These are phyloP conservation scores for Proisotoma minuta DNA, from an alignment of 2,888 invertebrate genomes.

Conservation along the genomic window DNA sequence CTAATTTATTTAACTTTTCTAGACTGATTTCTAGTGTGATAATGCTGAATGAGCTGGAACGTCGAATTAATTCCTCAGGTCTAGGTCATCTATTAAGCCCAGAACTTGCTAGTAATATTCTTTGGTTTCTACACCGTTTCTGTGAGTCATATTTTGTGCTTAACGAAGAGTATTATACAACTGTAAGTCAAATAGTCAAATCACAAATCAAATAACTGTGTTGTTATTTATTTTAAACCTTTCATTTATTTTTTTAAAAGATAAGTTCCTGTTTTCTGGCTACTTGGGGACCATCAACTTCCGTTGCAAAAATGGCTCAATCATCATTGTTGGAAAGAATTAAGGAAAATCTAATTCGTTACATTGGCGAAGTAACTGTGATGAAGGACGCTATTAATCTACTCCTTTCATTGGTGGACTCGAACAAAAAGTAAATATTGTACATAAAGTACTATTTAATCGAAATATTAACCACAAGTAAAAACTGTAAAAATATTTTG, in stretches of 20 bases:
- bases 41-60: slow-evolving; percentile 70
- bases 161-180: slow-evolving; percentile 58
- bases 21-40: slow-evolving; percentile 68
- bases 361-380: slow-evolving; percentile 60
- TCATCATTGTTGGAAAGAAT: slow-evolving; percentile 64
- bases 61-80: slow-evolving; percentile 65
- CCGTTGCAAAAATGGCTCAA: slow-evolving; percentile 61
- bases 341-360: slow-evolving; percentile 60
- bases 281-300: slow-evolving; percentile 64
- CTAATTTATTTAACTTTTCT: slow-evolving; percentile 11
- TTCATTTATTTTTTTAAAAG: slow-evolving; percentile 48
- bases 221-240: neutral
- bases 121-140: slow-evolving; percentile 77
- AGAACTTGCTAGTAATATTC: slow-evolving; percentile 60
- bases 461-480: too few species aligned
- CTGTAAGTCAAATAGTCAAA: too few species aligned
- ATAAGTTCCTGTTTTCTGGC: slow-evolving; percentile 60
- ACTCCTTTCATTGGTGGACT: slow-evolving; percentile 57
- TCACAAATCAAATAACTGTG: neutral
- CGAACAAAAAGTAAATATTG: slow-evolving; percentile 54
- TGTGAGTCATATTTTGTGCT: slow-evolving; percentile 67
- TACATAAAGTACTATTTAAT: neutral
- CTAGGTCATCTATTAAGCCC: slow-evolving; percentile 63
- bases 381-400: slow-evolving; percentile 62
- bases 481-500: neutral